Percentiles rank a stretch among this genome's conserved stretches.
phyloP scores from a whole-genome alignment of 2,888 invertebrate genomes.

The Allophyes oxyacanthae region DNA sequence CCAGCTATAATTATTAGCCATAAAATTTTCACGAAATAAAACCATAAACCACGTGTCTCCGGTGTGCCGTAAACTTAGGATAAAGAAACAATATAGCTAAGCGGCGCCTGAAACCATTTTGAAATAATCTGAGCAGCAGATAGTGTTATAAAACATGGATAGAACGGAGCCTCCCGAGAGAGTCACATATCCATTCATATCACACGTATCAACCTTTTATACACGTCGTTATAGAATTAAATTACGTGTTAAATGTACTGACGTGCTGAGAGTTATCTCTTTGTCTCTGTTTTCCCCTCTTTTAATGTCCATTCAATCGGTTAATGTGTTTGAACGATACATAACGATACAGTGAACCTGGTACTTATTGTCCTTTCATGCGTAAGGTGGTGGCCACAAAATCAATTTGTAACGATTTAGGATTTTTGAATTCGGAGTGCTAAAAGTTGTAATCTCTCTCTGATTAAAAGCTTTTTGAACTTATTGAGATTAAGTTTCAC shows the following conservation, averaged over 20 bases:
- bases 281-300: constrained; percentile 12
- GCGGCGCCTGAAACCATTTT: constrained; percentile 33
- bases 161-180: constrained; percentile 31
- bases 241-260: constrained; percentile 37
- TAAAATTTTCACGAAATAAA: constrained; percentile 24
- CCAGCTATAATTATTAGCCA: background rate
- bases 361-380: constrained; percentile 6
- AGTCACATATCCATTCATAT: constrained; percentile 41
- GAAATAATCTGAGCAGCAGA: constrained; percentile 49
- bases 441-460: no score
- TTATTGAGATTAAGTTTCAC: no score
- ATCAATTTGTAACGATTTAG: no score
- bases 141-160: constrained; percentile 55
- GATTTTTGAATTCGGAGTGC: no score
- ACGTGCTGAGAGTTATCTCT: constrained; percentile 8
- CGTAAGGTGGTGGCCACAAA: no score
- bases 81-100: constrained; percentile 43
- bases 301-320: constrained; percentile 22
- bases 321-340: constrained; percentile 26
- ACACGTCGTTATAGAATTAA: constrained; percentile 42
- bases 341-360: constrained; percentile 26
- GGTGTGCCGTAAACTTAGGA: constrained; percentile 40
- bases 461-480: no score
- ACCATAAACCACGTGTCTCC: constrained; percentile 46
- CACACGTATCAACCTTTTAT: constrained; percentile 40